These are phyloP conservation scores for Calephelis virginiensis DNA, from an alignment of 1,140 invertebrate species.

Conservation along the genomic window DNA sequence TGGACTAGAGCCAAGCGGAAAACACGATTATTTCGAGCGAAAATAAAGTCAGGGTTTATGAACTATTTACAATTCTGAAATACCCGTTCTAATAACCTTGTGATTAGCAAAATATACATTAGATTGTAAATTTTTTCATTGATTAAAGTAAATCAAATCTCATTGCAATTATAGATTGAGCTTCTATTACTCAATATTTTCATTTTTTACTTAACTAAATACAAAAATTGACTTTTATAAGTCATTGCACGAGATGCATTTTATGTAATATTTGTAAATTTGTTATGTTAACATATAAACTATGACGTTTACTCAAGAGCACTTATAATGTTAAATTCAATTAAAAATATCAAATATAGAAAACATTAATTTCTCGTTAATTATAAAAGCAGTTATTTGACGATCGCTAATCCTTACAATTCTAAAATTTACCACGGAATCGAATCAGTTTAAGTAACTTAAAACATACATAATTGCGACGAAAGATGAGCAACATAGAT, in stretches of 20 bases:
- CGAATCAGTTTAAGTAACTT: no score
- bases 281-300: not conserved
- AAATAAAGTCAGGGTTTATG: slow-evolving; percentile 7
- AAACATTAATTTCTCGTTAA: no score
- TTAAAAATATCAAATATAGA: no score
- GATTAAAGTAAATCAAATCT: not conserved
- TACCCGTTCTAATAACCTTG: slow-evolving; percentile 5
- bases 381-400: no score
- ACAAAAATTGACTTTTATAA: not conserved
- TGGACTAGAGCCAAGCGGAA: slow-evolving; percentile 52
- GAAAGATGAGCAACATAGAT: no score
- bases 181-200: no score
- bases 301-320: no score
- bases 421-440: no score
- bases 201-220: no score
- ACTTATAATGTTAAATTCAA: not conserved
- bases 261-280: not conserved
- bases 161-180: not conserved
- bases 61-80: slow-evolving; percentile 23
- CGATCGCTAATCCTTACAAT: no score
- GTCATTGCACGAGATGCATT: not conserved
- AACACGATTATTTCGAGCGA: slow-evolving; percentile 25
- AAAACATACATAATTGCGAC: no score
- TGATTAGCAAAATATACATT: slow-evolving; percentile 1
- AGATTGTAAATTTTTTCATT: slow-evolving; percentile 2